Evolutionary conservation across 2,113 vertebrate species (phyloP), one percentile per base, ranked within the genome.

Genomic region (Phylloscopus whistleri): DNA sequence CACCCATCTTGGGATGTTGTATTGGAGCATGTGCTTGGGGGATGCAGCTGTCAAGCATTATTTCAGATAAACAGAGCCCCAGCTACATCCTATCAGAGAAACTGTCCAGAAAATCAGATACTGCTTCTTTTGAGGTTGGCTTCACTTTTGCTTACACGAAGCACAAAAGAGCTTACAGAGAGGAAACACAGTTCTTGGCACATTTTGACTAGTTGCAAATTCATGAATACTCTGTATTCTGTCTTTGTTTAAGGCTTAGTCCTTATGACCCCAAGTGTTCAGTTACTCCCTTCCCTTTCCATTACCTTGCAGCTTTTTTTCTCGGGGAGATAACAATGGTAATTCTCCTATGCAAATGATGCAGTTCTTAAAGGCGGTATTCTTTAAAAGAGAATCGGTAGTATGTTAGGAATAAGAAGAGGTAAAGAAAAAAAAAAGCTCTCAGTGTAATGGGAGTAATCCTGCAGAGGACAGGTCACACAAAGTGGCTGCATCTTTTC

Each of bases 101-200:
- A 83, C 89, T 95, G 93, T 91, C 94, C 79, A 84, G 87, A 94
- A 96, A 94, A 95, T 96, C 92, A 96, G 93, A 96, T 95, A 49
- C 77, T 74, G 69, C 87, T 94, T 53, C 90, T 91, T 92, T 90
- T 9, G 28, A 81, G 76, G 66, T 89, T 91, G 85, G 81, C 75
- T 75, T 95, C 85, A 68, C 88, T 97, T 90, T 46, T 91, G 80
- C 85, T 97, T 94, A 84, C 68, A n/a, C 10, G 72, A 26, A 7
- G 68, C 64, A 95, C 69, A 93, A 75, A 96, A 86, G 90, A 93
- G 56, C 39, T 95, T 93, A 62, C 51, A 55, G 88, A 84, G 67
- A 43, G 89, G 76, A 87, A 93, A 68, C 52, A 7, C 24, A 84
- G 82, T 77, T 51, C 66, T 94, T 94, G 81, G 84, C 72, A 91